Evolutionary conservation across 2,797 vertebrate species (phyloP), one percentile per base, ranked within the genome.

Genomic region (Diplodus sargus): DNA sequence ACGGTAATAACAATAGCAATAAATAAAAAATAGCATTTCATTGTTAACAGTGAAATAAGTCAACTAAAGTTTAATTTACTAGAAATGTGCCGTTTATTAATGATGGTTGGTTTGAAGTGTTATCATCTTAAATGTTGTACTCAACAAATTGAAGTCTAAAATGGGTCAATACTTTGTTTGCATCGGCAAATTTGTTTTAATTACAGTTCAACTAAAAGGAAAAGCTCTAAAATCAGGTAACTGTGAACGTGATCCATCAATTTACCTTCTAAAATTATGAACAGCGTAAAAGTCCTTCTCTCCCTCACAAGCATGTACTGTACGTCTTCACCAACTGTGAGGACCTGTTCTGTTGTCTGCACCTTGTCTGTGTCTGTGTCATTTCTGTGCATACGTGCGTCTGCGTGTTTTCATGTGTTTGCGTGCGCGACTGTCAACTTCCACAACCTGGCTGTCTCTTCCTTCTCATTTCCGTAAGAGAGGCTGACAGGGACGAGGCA

Each of bases 401-500:
- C 73, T 80, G 74, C 17, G 71, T 82, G 30, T 78, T 57, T 79
- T 77, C 81, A 71, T 78, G 82, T 49, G 71, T 88, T 74, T 85
- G 59, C 56, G 18, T 73, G 63, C 25, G 30, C 17, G 60, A 70
- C 62, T 90, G 91, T 91, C 87, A 89, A 54, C 87, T 73, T 81
- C 66, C 74, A 74, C 86, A 89, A 88, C 86, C 84, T 87, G 82
- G 81, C 90, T 92, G 90, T 92, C 89, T 90, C 82, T 87, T 85
- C 81, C 81, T 60, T 80, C 86, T 83, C 71, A 28, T 82, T 90
- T 90, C 82, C 13, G 82, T 82, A 84, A 79, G 79, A 92, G 87
- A 89, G 86, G 85, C 86, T 94, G 93, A 94, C 93, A 95, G 91
- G 73, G 62, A 87, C 30, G 78, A 90, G 85, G 82, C 82, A 85